Evolutionary conservation across 1,140 invertebrate genomes (phyloP), one percentile per base, ranked within the genome.

Genomic region (Onthophagus taurus): DNA sequence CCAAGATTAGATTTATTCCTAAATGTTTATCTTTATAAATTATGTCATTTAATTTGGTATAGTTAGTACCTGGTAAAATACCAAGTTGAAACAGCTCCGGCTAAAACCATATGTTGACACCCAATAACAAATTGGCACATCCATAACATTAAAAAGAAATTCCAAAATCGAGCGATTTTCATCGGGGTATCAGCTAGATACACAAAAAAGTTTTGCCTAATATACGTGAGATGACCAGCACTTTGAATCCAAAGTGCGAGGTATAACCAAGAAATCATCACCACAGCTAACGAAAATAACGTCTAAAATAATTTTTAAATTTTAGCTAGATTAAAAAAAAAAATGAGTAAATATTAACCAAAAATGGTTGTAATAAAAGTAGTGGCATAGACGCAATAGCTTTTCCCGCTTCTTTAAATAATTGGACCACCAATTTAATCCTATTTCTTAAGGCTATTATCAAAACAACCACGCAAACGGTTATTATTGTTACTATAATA

Each of bases 321-420:
- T 7, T 3, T n/a, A 21, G 9, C n/a, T 9, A 33, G 31, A 6
- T 8, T 8, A 7, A 26, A 26, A 26, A 26, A 26, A 26, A 26
- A 26, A 26, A 26, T n/a, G n/a, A n/a, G 13, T 21, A 13, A 17
- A 18, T 66, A 68, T 69, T n/a, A n/a, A 82, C 80, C 61, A 78
- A 72, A 42, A 87, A 44, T 8, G 85, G 85, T 64, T 86, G 80
- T n/a, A 86, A 53, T 12, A 88, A 64, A n/a, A 89, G 60, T 3
- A 75, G 58, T 2, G 85, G 85, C 74, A 87, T 83, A 3, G 72
- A 61, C 14, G 64, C 63, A 8, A 88, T 65, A 6, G 82, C 83
- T 63, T 81, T 82, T 36, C 83, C 83, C 13, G 85, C 79, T 67
- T 89, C 84, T 44, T 73, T 71, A 57, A 88, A 87, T 21, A 87